Base-by-base conservation (phyloP, 2,113 vertebrate species). In the Erinaceus europaeus region DNA sequence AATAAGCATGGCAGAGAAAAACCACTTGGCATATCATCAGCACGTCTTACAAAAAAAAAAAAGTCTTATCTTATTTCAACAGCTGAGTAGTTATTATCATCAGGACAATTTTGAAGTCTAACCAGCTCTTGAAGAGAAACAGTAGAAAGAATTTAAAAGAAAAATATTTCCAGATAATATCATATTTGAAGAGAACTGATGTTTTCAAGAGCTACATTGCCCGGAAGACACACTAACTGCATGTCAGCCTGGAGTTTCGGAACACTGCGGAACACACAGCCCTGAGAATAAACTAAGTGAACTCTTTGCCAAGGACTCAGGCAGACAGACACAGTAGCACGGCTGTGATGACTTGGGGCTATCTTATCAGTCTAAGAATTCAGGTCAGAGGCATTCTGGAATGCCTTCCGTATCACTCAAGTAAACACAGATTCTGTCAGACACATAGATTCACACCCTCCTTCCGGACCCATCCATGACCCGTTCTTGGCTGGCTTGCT, bases 341-440 rank as follows among this genome's bases (percentile, higher is more conserved):
- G 42, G 65, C 7, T 13, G 13, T 48, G 59, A 14, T 38, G 87
- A 59, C 84, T 64, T 14, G 57, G 1, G 34, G 69, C 50, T 89
- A 36, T 91, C 81, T 94, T 94, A 94, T 94, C 95, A 78, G 42
- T 13, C 90, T 81, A 69, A 64, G 87, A 71, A 82, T 52, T 50
- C 61, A 62, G 81, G 91, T 71, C 74, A 86, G 92, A 88, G 79
- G 78, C 17, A 0, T 75, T 67, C 75, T 84, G 92, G 92, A 88
- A 93, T 84, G 81, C 81, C 84, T 71, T 72, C 59, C 52, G 0
- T 65, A 84, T 90, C 91, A 3, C 89, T 87, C 32, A 1, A 72
- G 38, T 50, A 90, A 86, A 93, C 87, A 94, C 42, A 89, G 84
- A 69, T 72, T 73, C 91, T 75, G 87, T 90, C 91, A 92, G 74